Conservation (phyloP, 2,797 vertebrate species). For the Lepus oiostolus region DNA sequence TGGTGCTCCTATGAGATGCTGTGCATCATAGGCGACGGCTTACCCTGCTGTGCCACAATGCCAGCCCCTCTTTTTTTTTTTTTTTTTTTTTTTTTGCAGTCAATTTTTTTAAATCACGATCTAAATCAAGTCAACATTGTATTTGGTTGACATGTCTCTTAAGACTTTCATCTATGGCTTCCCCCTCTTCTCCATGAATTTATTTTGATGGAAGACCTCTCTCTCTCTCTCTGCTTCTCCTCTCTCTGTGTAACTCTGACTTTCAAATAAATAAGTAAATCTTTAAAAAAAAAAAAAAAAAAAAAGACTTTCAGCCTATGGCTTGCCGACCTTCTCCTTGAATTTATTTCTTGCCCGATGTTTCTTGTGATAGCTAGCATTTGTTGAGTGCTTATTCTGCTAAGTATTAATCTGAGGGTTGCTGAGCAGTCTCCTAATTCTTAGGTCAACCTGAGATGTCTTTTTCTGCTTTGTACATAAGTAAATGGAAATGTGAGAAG, state of each 20-base stretch:
- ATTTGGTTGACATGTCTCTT: conserved; percentile 24
- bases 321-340: not conserved
- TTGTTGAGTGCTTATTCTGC: conserved; percentile 13
- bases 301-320: not conserved
- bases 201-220: not conserved
- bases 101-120: conserved; percentile 47
- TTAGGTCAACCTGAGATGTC: not conserved
- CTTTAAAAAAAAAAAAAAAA: no score
- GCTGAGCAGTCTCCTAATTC: not conserved
- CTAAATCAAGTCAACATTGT: conserved; percentile 14
- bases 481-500: conserved; percentile 26
- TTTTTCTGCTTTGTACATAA: conserved; percentile 32
- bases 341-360: not conserved
- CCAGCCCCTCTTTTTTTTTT: no score
- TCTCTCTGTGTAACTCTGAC: no score
- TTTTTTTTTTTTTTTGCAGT: no score
- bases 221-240: no score
- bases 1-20: no score
- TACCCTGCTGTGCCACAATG: no score
- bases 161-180: conserved; percentile 43
- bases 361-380: not conserved
- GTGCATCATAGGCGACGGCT: no score
- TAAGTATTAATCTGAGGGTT: not conserved
- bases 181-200: not conserved
- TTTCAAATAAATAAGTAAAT: no score